Base-by-base conservation (phyloP, 2,888 invertebrate genomes). In the Agrilus biguttatus region DNA sequence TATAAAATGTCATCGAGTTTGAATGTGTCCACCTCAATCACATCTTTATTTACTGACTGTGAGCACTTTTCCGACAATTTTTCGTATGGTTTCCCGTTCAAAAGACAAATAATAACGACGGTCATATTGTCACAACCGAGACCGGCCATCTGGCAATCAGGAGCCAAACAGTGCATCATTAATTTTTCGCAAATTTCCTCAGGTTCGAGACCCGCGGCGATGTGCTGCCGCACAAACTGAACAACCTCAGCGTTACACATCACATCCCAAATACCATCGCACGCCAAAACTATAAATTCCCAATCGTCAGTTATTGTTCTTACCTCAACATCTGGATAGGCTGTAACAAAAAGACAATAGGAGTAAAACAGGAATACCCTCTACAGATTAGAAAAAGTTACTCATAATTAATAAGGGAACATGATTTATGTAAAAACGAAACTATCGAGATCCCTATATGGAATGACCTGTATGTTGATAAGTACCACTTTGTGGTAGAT, bases 121-220 rank as follows among this genome's bases (percentile, higher is more conserved):
- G 97, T 97, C 97, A 98, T 98, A 70, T 98, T 98, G 70, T 98
- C 97, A 67, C 96, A 95, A 52, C 97, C 97, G 36, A 96, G 76
- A 2, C 96, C 96, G 37, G 90, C 92, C 78, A 96, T 92, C 57
- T 91, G 86, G 58, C 91, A 89, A 70, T 97, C 96, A 3, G 97
- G 97, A 2, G 97, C 95, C 42, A 98, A 74, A 66, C 98, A 98
- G 49, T 85, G 77, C 55, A 83, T 88, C 80, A 98, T 89, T 46
- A 98, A 70, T 52, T 90, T 87, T 66, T 98, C 97, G 67, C 97
- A 98, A 45, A 98, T 92, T 61, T 81, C 82, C 61, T 93, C 90
- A 13, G 96, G 96, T 65, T 89, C 85, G 73, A 85, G 78, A 2
- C 85, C 81, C 48, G 75, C 75, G 8, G 83, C 79, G 43, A 98